phyloP scores from a whole-genome alignment of 2,113 vertebrate genomes.

The Nibea coibor region DNA sequence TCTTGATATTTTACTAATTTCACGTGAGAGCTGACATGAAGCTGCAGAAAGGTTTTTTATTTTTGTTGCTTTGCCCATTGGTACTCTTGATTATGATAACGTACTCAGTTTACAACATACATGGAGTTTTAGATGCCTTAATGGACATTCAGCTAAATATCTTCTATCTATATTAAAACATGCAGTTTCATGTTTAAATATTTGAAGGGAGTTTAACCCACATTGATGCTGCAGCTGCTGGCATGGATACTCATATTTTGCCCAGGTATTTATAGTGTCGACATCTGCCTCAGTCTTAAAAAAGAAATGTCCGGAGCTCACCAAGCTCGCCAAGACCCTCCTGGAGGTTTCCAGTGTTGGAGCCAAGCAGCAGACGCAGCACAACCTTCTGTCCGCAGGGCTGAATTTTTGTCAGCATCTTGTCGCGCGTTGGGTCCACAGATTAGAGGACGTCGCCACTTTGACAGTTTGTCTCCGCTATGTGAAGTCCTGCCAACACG shows the following conservation, averaged over 20 bases:
- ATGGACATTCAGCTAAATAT: too few relatives aligned
- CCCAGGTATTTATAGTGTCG: neutral
- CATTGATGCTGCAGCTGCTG: neutral
- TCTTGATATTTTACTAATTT: neutral
- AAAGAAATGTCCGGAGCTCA: neutral
- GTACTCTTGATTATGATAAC: too few relatives aligned
- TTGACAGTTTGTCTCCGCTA: slow-evolving; percentile 20
- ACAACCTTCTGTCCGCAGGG: neutral
- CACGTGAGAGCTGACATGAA: neutral
- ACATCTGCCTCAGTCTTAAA: neutral
- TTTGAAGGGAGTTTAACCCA: neutral
- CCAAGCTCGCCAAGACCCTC: neutral
- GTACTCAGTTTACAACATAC: too few relatives aligned
- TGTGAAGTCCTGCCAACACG: slow-evolving; percentile 7
- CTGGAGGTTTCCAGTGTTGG: neutral
- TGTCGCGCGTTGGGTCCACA: neutral
- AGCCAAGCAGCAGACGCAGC: neutral
- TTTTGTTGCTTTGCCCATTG: too few relatives aligned
- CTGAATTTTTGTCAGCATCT: neutral
- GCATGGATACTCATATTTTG: neutral
- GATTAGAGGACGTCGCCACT: neutral
- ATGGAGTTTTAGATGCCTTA: too few relatives aligned
- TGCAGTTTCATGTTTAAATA: too few relatives aligned
- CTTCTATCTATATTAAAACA: too few relatives aligned
- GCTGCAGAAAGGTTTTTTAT: neutral